Evolutionary conservation across 2,888 invertebrate species (phyloP), one percentile per base, ranked within the genome.

Genomic region (Pristionchus fissidentatus): DNA sequence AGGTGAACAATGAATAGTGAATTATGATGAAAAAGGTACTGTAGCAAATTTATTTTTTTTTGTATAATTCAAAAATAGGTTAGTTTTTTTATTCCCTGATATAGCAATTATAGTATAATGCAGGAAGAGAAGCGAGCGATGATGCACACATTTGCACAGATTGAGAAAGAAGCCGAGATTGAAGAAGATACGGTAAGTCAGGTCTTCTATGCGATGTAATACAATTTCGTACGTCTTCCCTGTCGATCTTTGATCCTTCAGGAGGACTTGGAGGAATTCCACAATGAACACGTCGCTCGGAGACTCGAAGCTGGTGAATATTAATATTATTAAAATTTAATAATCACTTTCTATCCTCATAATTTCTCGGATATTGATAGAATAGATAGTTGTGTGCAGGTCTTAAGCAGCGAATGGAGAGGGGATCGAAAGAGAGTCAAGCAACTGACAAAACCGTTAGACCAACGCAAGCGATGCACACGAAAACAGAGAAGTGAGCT

Each of bases 91-190:
- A 49, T 19, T 49, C 13, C 10, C 52, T 49, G 19, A 15, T 41
- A 2, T 15, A 70, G 15, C n/a, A 41, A 73, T 29, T 35, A 15
- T 70, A n/a, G 15, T 19, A 38, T 70, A n/a, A 32, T 13, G 26
- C 73, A 46, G 73, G 29, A n/a, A 8, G 46, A 46, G 46, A 46
- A 73, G 26, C 43, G 41, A 46, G 41, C 73, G 43, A 46, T 73
- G 46, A 46, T 73, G 73, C 52, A 78, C 41, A 49, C 78, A 32
- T 78, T 78, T 38, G 78, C 78, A 0, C 49, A 78, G 32, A 38
- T 52, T 52, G 52, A 78, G 26, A 49, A 35, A 15, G 78, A 78
- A 3, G 78, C 49, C 5, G 49, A 41, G 29, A 15, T 15, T 26
- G 41, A 46, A 29, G 73, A 73, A 19, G 46, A 29, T 43, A 46